Conservation (phyloP, 2,888 invertebrate species). For the Parascotia fuliginaria region DNA sequence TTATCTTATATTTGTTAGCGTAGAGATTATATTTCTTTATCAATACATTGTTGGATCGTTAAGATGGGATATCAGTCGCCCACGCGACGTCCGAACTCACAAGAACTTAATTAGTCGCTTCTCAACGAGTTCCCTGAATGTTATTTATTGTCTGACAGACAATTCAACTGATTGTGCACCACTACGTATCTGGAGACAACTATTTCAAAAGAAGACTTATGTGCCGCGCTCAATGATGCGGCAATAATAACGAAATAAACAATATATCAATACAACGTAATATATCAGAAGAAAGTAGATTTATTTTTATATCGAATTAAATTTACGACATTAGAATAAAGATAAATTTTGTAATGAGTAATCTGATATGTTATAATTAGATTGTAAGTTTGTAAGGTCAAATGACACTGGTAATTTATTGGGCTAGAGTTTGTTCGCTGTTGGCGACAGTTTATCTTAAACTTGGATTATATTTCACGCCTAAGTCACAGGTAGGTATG, state of each 20-base stretch:
- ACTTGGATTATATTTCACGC: constrained; percentile 37
- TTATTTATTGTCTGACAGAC: constrained; percentile 77
- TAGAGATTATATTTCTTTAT: constrained; percentile 49
- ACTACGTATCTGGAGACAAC: constrained; percentile 58
- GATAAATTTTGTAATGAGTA: constrained; percentile 45
- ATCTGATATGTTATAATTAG: constrained; percentile 47
- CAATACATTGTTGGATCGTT: constrained; percentile 54
- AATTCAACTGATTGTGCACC: constrained; percentile 69
- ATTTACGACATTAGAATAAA: constrained; percentile 27
- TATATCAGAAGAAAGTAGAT: constrained; percentile 29
- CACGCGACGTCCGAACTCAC: constrained; percentile 68
- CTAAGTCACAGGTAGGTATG: constrained; percentile 24
- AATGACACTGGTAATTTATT: constrained; percentile 34
- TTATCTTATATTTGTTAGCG: constrained; percentile 20
- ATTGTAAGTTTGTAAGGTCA: constrained; percentile 29
- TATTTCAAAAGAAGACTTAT: constrained; percentile 61
- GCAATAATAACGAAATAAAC: constrained; percentile 41
- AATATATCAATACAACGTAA: constrained; percentile 24
- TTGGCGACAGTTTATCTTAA: constrained; percentile 31
- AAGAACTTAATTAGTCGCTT: constrained; percentile 82
- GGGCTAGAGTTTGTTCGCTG: constrained; percentile 13
- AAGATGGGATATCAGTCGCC: constrained; percentile 61
- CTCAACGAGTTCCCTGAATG: constrained; percentile 65
- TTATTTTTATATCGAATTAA: constrained; percentile 30
- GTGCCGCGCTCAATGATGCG: constrained; percentile 28